A percentile compares a stretch with the other conserved stretches of the same genome.
phyloP scores from a whole-genome alignment of 2,113 vertebrate species.

The Pyrgilauda ruficollis region DNA sequence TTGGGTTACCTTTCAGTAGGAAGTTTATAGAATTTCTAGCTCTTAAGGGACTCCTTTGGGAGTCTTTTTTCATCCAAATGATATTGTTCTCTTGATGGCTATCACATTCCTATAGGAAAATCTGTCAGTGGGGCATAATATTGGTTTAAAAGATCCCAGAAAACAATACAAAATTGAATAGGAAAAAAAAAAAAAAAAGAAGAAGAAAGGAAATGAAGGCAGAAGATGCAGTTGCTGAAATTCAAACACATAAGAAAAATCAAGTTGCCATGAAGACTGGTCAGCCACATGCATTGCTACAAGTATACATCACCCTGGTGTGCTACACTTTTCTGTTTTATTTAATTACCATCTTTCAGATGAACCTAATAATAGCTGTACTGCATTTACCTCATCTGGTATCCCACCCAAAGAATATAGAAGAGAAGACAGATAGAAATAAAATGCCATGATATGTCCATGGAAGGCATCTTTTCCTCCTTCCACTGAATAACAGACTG shows the following conservation, averaged over 20 bases:
- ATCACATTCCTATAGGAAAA: slow-evolving; percentile 18
- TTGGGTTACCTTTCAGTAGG: slow-evolving; percentile 1
- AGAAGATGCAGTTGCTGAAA: neutral
- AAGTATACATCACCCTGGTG: neutral
- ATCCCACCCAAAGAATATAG: neutral
- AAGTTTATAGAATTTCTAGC: slow-evolving; percentile 4
- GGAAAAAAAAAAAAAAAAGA: neutral
- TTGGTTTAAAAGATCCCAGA: neutral
- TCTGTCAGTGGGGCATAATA: neutral
- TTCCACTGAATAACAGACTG: neutral
- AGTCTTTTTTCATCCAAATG: slow-evolving; percentile 21
- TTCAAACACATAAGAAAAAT: neutral
- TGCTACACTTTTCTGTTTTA: neutral
- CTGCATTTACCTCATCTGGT: neutral
- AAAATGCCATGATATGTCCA: fast-evolving
- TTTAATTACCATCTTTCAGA: neutral
- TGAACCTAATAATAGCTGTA: neutral
- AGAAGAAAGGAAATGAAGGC: neutral
- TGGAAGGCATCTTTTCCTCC: neutral
- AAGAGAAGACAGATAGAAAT: neutral
- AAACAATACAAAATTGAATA: neutral
- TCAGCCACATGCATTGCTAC: neutral
- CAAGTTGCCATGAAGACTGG: neutral
- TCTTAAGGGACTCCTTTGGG: neutral
- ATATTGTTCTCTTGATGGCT: slow-evolving; percentile 18